Evolutionary conservation across 2,797 vertebrate genomes (phyloP).

Genomic region (Vipera ursinii): DNA sequence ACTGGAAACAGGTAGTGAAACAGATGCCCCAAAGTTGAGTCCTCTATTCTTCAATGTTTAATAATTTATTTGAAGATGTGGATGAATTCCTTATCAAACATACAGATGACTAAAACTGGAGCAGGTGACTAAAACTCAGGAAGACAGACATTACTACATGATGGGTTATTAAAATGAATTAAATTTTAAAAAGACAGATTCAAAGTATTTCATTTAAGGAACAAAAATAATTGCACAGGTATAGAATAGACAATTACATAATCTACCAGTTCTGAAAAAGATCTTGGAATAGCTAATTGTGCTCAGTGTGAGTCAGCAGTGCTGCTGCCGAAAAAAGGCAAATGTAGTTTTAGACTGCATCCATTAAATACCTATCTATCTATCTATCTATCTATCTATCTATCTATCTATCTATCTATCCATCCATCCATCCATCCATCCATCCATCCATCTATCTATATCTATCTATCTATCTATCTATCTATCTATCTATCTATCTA

Average conservation of each 20-base stretch:
- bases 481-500: not conserved
- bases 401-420: too few relatives aligned
- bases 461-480: too few relatives aligned
- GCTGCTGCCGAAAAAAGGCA: not conserved
- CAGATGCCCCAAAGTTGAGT: not conserved
- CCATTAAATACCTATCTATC: not conserved
- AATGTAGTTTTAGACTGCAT: not conserved
- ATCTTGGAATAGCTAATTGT: not conserved
- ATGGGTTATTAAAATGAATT: not conserved
- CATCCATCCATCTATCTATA: too few relatives aligned
- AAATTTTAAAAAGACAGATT: not conserved
- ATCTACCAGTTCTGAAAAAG: not conserved
- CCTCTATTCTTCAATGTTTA: not conserved
- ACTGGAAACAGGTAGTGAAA: not conserved
- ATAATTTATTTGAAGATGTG: not conserved
- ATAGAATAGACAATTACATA: not conserved
- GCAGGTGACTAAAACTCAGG: not conserved
- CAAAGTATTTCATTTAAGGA: not conserved
- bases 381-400: too few relatives aligned
- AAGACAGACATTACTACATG: not conserved
- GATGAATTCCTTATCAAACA: not conserved
- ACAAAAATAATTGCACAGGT: not conserved
- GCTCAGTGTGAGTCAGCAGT: not conserved
- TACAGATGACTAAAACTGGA: not conserved
- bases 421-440: too few relatives aligned